Evolutionary conservation across 1,140 invertebrate genomes (phyloP).

Genomic region (Trypoxylus dichotomus): DNA sequence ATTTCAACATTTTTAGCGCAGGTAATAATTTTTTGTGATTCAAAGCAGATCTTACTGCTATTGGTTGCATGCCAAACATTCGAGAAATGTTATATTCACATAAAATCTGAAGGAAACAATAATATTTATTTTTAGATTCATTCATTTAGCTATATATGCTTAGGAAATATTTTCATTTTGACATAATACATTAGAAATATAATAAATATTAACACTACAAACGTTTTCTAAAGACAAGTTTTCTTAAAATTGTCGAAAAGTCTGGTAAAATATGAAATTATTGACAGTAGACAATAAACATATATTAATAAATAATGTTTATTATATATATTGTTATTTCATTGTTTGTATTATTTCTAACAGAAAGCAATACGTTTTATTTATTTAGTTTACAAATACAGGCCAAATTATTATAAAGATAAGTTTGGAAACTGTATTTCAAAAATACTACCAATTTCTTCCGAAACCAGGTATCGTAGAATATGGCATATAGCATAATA

Average conservation of each 20-base stretch:
- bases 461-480: no score
- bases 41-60: background rate
- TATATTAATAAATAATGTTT: constrained; percentile 20
- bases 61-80: background rate
- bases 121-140: background rate
- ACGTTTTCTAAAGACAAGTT: background rate
- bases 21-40: background rate
- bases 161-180: background rate
- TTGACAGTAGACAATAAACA: background rate
- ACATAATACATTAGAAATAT: background rate
- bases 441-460: no score
- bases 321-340: constrained; percentile 8
- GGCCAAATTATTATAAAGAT: constrained; percentile 3
- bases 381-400: background rate
- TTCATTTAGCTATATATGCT: background rate
- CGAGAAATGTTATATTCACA: background rate
- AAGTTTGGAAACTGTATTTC: constrained; percentile 8
- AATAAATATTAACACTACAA: background rate
- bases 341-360: background rate
- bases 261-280: background rate
- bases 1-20: background rate
- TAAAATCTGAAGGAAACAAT: background rate
- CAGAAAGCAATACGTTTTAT: background rate
- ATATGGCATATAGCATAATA: no score
- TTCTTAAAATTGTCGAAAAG: background rate